phyloP scores from a whole-genome alignment of 1,140 invertebrate genomes.

The Melanaphis sacchari region DNA sequence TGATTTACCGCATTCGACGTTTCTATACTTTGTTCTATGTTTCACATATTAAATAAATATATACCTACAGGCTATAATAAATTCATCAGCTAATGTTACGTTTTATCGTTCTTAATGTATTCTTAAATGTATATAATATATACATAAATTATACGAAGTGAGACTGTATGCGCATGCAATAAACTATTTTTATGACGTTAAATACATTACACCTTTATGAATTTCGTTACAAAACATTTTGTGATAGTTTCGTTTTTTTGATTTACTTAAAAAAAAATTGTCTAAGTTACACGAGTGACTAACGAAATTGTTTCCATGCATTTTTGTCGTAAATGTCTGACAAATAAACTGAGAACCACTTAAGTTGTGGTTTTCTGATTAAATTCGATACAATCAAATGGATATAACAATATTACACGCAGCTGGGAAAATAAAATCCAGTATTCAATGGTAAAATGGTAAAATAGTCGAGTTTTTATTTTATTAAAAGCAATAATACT shows the following conservation, averaged over 20 bases:
- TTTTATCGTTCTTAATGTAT: constrained; percentile 6
- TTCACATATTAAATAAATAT: not conserved
- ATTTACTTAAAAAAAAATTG: not conserved
- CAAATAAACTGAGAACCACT: constrained; percentile 28
- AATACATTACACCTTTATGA: not conserved
- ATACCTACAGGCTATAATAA: not conserved
- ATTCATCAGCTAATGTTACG: constrained; percentile 30
- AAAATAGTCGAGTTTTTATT: constrained; percentile 31
- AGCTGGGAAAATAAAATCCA: not conserved
- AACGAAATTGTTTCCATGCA: not conserved
- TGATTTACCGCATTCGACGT: constrained; percentile 4
- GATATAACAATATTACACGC: not conserved
- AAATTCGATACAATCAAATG: constrained; percentile 11
- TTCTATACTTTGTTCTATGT: not conserved
- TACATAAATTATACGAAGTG: not conserved
- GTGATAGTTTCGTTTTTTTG: not conserved
- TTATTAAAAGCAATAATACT: constrained; percentile 36
- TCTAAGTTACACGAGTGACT: not conserved
- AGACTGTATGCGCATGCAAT: not conserved
- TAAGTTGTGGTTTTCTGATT: not conserved
- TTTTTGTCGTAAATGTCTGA: not conserved
- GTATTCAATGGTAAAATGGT: not conserved
- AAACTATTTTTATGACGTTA: constrained; percentile 13
- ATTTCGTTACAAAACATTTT: not conserved
- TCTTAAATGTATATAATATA: not conserved